Evolutionary conservation across 1,140 invertebrate species (phyloP).

Genomic region (Microplitis mediator): DNA sequence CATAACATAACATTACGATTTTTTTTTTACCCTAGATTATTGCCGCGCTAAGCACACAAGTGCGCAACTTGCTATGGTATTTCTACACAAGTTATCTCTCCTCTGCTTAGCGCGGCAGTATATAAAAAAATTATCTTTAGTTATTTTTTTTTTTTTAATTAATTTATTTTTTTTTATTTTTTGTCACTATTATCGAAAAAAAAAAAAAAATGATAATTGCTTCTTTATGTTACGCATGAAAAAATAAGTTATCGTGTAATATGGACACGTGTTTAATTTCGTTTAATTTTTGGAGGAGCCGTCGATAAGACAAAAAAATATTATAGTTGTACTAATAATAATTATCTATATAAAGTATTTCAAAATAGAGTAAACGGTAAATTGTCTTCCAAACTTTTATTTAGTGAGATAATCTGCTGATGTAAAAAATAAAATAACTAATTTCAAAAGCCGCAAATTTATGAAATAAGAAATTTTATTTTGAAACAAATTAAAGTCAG

Average conservation of each 20-base stretch:
- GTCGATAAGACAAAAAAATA: background rate
- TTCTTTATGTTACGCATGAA: no score
- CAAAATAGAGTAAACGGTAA: slow-evolving; percentile 28
- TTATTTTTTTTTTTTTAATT: background rate
- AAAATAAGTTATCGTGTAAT: slow-evolving; percentile 25
- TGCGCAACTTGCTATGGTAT: no score
- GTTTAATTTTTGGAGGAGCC: no score
- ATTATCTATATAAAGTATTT: background rate
- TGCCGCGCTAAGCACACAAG: no score
- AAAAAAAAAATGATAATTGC: background rate
- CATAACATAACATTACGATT: slow-evolving; percentile 32
- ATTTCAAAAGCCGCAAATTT: slow-evolving; percentile 13
- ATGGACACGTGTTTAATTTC: background rate
- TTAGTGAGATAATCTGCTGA: slow-evolving; percentile 30
- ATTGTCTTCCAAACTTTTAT: slow-evolving; percentile 49
- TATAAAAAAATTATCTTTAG: background rate
- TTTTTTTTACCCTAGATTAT: slow-evolving; percentile 9
- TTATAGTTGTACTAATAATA: background rate
- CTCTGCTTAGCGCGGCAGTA: background rate
- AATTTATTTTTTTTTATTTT: slow-evolving; percentile 1
- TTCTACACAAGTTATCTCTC: no score
- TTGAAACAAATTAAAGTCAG: background rate
- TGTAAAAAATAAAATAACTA: background rate
- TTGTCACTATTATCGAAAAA: slow-evolving; percentile 33
- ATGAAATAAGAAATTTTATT: slow-evolving; percentile 25